A percentile compares a stretch with the other conserved stretches of the same genome.
Conservation (phyloP, 2,888 invertebrate species). For the Patella pellucida region DNA sequence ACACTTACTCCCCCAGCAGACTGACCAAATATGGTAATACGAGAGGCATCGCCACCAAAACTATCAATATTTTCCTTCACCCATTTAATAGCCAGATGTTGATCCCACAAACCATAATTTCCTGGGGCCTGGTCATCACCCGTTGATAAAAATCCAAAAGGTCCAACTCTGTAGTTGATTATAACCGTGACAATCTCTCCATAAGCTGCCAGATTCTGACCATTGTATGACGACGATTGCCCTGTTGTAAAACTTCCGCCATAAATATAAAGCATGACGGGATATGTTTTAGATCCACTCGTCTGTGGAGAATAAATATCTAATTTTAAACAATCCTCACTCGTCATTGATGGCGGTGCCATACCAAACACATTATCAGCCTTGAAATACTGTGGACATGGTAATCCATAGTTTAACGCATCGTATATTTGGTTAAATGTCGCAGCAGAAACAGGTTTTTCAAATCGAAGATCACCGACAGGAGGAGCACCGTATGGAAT, state of each 20-base stretch:
- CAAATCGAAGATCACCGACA: slow-evolving; percentile 75
- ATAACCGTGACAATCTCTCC: slow-evolving; percentile 50
- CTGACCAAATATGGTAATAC: slow-evolving; percentile 47
- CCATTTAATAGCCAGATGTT: slow-evolving; percentile 48
- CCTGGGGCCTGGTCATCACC: slow-evolving; percentile 36
- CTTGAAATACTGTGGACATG: slow-evolving; percentile 79
- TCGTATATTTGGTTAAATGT: slow-evolving; percentile 78
- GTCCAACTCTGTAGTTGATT: slow-evolving; percentile 48
- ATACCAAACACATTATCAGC: background rate
- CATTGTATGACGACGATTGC: slow-evolving; percentile 42
- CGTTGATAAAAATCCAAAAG: slow-evolving; percentile 49
- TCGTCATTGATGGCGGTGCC: slow-evolving; percentile 28
- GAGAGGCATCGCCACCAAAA: slow-evolving; percentile 49
- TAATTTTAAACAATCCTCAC: slow-evolving; percentile 51
- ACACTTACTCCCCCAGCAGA: slow-evolving; percentile 50
- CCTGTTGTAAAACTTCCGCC: slow-evolving; percentile 49
- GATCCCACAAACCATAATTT: slow-evolving; percentile 52
- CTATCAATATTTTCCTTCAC: slow-evolving; percentile 40
- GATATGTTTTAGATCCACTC: slow-evolving; percentile 24
- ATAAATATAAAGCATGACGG: slow-evolving; percentile 55
- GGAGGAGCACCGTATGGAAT: slow-evolving; percentile 73
- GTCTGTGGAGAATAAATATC: slow-evolving; percentile 43
- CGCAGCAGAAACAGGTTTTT: slow-evolving; percentile 49
- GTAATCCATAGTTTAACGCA: slow-evolving; percentile 85
- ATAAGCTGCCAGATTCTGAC: slow-evolving; percentile 37